Evolutionary conservation across 2,888 invertebrate species (phyloP), one percentile per base, ranked within the genome.

Genomic region (Philereme transversata): DNA sequence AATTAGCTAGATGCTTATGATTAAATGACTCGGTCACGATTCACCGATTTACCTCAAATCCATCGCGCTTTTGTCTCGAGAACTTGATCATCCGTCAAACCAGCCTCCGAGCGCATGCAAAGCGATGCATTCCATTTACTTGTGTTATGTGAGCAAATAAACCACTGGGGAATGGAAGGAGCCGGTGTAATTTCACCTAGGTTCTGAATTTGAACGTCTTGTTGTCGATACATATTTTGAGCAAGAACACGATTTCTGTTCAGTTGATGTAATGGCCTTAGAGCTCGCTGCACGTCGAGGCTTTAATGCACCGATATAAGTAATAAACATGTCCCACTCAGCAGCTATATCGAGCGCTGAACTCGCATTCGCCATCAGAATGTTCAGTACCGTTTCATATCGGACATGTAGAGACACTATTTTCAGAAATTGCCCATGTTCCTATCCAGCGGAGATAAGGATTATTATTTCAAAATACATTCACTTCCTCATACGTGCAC

Each of bases 1-100:
- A 91, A 92, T 92, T 92, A 90, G 83, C 86, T 81, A 82, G 87
- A 89, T 89, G 84, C 85, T 91, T 90, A 89, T 90, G 85, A 91
- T 90, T 88, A 89, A 90, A 90, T 84, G 83, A 83, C 81, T 77
- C 75, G 78, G 87, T 90, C 91, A 92, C 90, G 91, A 90, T 77
- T 85, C 74, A 74, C 81, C 90, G 86, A 90, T 91, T 91, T 91
- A 87, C 84, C 82, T 86, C 83, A 81, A 88, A 87, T 82, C 81
- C 80, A 81, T 82, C 79, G 84, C 78, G 85, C 82, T 87, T 86
- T 88, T 84, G 85, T 86, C 84, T 83, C 77, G 84, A 80, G 81
- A 79, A 81, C 75, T 78, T 79, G 80, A 76, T 72, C 84, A 86
- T 88, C 82, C 82, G 81, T 87, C 87, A 84, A 81, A 79, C 69